Evolutionary conservation across 1,140 invertebrate genomes (phyloP), one percentile per base, ranked within the genome.

Genomic region (Macrobrachium nipponense): DNA sequence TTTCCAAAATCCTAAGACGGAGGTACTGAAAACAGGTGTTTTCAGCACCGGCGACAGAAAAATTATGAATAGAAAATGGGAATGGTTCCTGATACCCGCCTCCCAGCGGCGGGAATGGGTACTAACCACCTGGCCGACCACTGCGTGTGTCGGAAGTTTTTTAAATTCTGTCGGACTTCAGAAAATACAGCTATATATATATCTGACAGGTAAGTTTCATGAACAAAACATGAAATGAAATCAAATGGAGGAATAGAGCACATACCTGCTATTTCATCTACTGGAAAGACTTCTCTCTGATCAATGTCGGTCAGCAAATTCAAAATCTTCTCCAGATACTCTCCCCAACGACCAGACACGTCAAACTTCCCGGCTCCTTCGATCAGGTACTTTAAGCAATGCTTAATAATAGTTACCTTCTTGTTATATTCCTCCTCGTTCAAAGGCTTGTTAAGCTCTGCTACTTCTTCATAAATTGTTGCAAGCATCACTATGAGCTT

Each of bases 341-440:
- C 78, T 27, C 78, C 44, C 60, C 78, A 80, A 17, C 78, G 36
- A 11, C 78, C 78, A 2, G 78, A 64, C 14, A 80, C 18, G 14
- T 80, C 78, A 20, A 66, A 66, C 62, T 44, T 51, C 8, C 78
- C 78, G 1, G 61, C 78, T 44, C 60, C 36, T 44, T 80, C 78
- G 15, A 80, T 80, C 18, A 80, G n/a, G 12, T 62, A 64, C 20
- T 80, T 43, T 17, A 80, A 14, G 23, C 78, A 80, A 5, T 17
- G 20, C 0, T 36, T 64, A 2, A 62, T 62, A 0, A 43, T 23
- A 0, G 78, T 43, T 14, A 80, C 64, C 36, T 44, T 80, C 7
- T 43, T 15, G n/a, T 66, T 23, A 44, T 43, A 80, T 8, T 66
- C 51, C 10, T 68, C 36, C 43, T 80, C 18, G 3, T 5, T 12